Evolutionary conservation across 2,888 invertebrate genomes (phyloP).

Genomic region (Leuctra nigra): DNA sequence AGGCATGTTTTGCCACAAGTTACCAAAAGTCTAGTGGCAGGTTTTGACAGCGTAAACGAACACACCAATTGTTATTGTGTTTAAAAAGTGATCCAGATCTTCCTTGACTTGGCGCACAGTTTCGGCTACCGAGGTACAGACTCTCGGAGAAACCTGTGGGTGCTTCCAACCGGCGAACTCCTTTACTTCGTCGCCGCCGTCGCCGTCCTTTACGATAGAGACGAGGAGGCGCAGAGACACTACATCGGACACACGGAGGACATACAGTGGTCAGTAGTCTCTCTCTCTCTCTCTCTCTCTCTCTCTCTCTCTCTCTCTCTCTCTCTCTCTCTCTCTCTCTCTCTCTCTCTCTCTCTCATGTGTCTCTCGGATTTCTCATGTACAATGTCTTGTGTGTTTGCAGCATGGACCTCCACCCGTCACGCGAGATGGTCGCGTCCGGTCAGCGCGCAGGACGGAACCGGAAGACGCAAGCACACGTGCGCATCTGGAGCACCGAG

Average conservation of each 20-base stretch:
- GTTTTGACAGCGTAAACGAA: background rate
- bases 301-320: too few species aligned
- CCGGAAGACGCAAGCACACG: conserved; percentile 79
- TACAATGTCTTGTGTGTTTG: too few species aligned
- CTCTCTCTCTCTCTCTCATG: background rate
- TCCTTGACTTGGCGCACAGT: conserved; percentile 44
- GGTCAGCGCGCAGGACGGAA: conserved; percentile 82
- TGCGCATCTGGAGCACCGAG: conserved; percentile 88
- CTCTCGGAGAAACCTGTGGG: conserved; percentile 83
- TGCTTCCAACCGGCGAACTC: conserved; percentile 87
- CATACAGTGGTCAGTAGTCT: conserved; percentile 75
- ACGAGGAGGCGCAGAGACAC: conserved; percentile 81
- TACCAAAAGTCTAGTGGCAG: background rate
- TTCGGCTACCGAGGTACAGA: conserved; percentile 93
- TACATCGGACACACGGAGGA: conserved; percentile 90
- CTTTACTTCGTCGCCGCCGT: conserved; percentile 90
- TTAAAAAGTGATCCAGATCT: too few species aligned
- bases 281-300: too few species aligned
- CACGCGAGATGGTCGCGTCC: conserved; percentile 80
- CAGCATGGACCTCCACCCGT: conserved; percentile 85
- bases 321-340: background rate
- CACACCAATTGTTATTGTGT: too few species aligned
- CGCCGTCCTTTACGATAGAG: conserved; percentile 79
- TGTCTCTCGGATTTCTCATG: too few species aligned
- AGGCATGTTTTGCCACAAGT: too few species aligned